These are phyloP conservation scores for Ypsolopha scabrella DNA, from an alignment of 2,888 invertebrate genomes.

Conservation along the genomic window DNA sequence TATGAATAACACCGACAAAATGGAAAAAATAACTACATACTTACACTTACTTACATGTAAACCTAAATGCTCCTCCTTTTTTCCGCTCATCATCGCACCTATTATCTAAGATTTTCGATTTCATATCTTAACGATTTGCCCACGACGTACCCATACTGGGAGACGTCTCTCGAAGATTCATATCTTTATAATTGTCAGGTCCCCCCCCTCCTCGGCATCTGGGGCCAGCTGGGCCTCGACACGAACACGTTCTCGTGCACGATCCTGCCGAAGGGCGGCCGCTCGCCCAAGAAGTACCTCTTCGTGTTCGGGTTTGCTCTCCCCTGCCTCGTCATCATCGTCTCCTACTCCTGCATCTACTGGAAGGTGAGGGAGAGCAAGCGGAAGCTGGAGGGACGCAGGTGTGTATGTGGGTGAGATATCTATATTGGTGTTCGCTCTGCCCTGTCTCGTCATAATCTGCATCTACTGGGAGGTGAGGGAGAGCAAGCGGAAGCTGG, in stretches of 20 bases:
- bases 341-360: constrained; percentile 89
- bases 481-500: no score
- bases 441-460: no score
- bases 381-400: constrained; percentile 78
- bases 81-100: no score
- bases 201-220: constrained; percentile 83
- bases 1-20: no score
- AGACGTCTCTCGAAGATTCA: no score
- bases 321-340: constrained; percentile 86
- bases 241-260: constrained; percentile 89
- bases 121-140: no score
- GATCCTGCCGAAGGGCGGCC: constrained; percentile 78
- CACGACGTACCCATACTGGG: no score
- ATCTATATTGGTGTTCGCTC: constrained; percentile 18
- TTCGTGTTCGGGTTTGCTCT: constrained; percentile 87
- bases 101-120: no score
- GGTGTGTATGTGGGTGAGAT: constrained; percentile 68
- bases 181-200: constrained; percentile 59
- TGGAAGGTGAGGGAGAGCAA: constrained; percentile 82
- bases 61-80: no score
- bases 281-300: constrained; percentile 86
- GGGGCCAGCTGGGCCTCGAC: constrained; percentile 88
- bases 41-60: no score
- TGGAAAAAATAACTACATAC: no score
- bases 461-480: no score